Evolutionary conservation across 35 echinoderm and acorn worm genomes (phyloP), one percentile per base, ranked within the genome.

Genomic region (Patiria miniata): DNA sequence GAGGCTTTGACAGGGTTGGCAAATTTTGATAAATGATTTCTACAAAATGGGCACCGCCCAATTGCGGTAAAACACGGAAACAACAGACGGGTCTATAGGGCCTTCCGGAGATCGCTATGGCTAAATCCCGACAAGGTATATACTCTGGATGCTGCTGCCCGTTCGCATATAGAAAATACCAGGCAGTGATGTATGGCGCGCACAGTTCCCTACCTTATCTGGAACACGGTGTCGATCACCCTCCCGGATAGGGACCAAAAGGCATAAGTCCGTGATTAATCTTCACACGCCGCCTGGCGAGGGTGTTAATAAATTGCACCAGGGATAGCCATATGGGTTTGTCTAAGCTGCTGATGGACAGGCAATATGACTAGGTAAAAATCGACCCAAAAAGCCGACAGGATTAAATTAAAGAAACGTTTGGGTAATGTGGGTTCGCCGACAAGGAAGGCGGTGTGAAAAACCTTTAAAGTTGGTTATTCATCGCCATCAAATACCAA

Each of bases 341-440:
- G 4, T 47, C 65, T 30, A 68, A n/a, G 60, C 60, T 68, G n/a
- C 60, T 68, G 21, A 28, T 68, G 34, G 65, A 8, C 26, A 7
- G 65, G 58, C 42, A 23, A 10, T 73, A 32, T 30, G 23, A 73
- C 29, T 73, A 14, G 65, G 26, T 47, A 47, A 47, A 47, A 6
- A 12, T 12, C 4, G 42, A 12, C 4, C 4, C 4, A 47, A 4
- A 47, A 47, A 47, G 4, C 12, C 12, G 8, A 73, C 34, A 26
- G 65, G 65, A 73, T 73, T 30, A 73, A 73, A 73, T 73, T 73
- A 23, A 73, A 73, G 65, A 22, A 73, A 73, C 21, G 34, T 73
- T 73, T 73, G 10, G 21, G 15, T 34, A 73, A 10, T 73, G 65
- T 47, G 12, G 42, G 34, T 34, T 32, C 22, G 29, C 34, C 65